These are phyloP conservation scores for Erythrolamprus reginae DNA, from an alignment of 2,113 vertebrate genomes.

Conservation along the genomic window DNA sequence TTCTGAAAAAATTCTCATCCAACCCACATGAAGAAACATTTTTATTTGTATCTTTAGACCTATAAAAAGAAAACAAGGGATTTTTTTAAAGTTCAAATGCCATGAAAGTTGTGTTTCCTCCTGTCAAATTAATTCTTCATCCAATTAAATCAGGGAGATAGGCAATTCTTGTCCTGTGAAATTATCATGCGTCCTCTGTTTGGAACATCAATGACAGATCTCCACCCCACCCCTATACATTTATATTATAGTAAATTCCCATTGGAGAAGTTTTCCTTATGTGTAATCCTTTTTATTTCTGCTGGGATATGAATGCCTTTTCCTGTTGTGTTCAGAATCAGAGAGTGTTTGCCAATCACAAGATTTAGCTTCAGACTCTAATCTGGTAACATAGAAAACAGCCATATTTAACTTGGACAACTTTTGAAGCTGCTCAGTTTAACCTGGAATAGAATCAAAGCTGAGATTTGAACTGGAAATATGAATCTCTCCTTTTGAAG, in stretches of 20 bases:
- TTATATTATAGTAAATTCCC: not conserved
- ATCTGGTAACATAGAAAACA: not conserved
- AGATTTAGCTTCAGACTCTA: not conserved
- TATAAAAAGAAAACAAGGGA: not conserved
- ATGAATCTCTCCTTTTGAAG: not conserved
- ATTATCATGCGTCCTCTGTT: not conserved
- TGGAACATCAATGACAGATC: no score
- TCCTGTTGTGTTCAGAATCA: not conserved
- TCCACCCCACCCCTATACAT: not conserved
- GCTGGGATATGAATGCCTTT: not conserved
- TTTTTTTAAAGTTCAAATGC: not conserved
- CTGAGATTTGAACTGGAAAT: not conserved
- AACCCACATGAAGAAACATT: no score
- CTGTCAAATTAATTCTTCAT: not conserved
- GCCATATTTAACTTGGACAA: not conserved
- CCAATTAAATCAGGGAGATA: not conserved
- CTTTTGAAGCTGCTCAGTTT: not conserved
- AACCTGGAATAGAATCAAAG: not conserved
- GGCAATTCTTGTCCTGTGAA: not conserved
- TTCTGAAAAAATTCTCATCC: not conserved
- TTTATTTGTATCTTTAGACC: not conserved
- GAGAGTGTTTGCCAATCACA: not conserved
- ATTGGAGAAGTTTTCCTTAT: not conserved
- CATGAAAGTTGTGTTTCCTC: rapidly evolving
- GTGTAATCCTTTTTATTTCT: not conserved